Percentiles rank a stretch among this genome's conserved stretches.
These are phyloP conservation scores for Chauna torquata DNA, from an alignment of 2,113 vertebrate genomes.

Conservation along the genomic window DNA sequence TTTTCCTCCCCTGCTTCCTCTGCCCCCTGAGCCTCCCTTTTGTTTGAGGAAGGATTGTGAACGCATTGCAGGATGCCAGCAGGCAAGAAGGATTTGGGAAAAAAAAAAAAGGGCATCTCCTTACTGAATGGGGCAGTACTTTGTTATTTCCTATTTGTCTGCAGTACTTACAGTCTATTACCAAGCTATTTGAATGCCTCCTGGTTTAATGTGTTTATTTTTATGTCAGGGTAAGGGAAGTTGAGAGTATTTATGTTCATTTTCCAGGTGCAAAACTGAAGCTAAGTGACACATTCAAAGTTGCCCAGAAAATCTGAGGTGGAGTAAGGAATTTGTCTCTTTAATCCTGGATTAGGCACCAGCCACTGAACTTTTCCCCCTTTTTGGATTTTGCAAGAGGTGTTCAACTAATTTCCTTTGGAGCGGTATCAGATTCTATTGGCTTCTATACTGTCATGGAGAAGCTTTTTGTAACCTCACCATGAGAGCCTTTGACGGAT, in stretches of 20 bases:
- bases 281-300: background rate
- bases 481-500: constrained; percentile 30
- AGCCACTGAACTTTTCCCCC: background rate
- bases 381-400: background rate
- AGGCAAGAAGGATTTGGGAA: background rate
- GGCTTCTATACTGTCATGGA: background rate
- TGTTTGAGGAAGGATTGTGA: background rate
- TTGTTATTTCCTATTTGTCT: constrained; percentile 59
- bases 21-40: constrained; percentile 5
- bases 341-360: background rate
- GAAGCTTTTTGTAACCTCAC: background rate
- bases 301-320: constrained; percentile 20
- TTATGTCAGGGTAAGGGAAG: constrained; percentile 43
- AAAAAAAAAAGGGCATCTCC: background rate
- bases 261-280: constrained; percentile 45
- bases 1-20: constrained; percentile 17
- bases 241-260: constrained; percentile 47
- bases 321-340: background rate
- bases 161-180: constrained; percentile 5
- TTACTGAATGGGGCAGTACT: background rate
- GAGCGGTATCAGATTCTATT: background rate
- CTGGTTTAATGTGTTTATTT: constrained; percentile 53
- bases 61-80: background rate
- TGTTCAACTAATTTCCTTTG: background rate
- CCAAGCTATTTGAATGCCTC: constrained; percentile 40